Evolutionary conservation across 1,140 invertebrate species (phyloP).

Genomic region (Drosophila nannoptera): DNA sequence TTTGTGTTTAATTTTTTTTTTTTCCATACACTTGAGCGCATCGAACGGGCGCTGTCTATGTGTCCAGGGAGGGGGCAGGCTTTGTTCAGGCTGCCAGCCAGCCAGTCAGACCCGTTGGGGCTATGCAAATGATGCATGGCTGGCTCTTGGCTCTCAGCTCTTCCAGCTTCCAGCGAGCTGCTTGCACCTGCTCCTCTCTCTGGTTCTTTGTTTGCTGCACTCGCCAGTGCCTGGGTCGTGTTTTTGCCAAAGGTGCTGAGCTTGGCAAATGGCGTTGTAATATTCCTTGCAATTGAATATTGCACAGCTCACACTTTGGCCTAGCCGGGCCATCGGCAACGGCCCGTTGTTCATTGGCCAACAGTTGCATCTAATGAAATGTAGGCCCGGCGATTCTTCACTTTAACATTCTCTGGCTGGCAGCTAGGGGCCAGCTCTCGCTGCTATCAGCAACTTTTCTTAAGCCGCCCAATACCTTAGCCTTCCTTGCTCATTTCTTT

Average conservation of each 20-base stretch:
- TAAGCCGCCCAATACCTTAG: not conserved
- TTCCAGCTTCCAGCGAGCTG: slow-evolving; percentile 13
- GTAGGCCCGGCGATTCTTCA: slow-evolving; percentile 17
- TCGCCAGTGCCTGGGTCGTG: slow-evolving; percentile 23
- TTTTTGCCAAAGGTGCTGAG: slow-evolving; percentile 57
- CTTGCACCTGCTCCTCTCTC: not conserved
- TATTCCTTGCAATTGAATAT: slow-evolving; percentile 55
- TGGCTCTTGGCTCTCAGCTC: slow-evolving; percentile 34
- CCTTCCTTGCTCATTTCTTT: too few species aligned
- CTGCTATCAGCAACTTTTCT: slow-evolving; percentile 2
- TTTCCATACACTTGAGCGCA: slow-evolving; percentile 70
- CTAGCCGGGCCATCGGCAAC: slow-evolving; percentile 37
- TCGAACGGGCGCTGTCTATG: slow-evolving; percentile 44
- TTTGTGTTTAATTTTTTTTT: slow-evolving; percentile 53
- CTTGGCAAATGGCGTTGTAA: slow-evolving; percentile 69
- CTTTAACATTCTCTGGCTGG: not conserved
- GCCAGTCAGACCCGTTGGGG: slow-evolving; percentile 27
- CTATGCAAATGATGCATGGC: slow-evolving; percentile 64
- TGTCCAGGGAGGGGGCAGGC: slow-evolving; percentile 9
- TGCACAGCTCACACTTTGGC: slow-evolving; percentile 37
- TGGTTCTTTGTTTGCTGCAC: slow-evolving; percentile 51
- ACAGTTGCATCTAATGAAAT: slow-evolving; percentile 55
- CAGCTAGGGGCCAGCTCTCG: too few species aligned
- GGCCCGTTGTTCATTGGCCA: slow-evolving; percentile 61
- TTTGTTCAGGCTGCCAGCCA: slow-evolving; percentile 34